phyloP scores from a whole-genome alignment of 2,888 invertebrate species.

The Epinotia bilunana region DNA sequence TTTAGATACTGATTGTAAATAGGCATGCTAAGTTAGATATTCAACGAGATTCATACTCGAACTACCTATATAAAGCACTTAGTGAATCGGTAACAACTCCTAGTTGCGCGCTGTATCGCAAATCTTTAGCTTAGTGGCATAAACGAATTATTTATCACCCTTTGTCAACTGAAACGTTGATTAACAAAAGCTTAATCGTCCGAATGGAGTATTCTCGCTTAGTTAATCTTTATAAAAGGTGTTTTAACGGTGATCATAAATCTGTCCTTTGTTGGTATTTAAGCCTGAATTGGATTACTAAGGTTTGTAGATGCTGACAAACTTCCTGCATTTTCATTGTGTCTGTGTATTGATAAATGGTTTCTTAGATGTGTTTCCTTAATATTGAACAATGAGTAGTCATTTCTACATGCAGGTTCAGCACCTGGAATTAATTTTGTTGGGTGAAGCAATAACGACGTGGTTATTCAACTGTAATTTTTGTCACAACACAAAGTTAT shows the following conservation, averaged over 20 bases:
- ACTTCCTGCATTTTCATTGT: neutral
- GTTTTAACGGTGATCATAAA: slow-evolving; percentile 67
- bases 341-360: neutral
- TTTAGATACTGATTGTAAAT: neutral
- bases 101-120: slow-evolving; percentile 31
- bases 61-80: slow-evolving; percentile 3
- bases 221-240: slow-evolving; percentile 72
- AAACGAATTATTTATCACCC: slow-evolving; percentile 78
- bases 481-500: neutral
- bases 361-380: neutral
- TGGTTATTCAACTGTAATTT: neutral
- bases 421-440: neutral
- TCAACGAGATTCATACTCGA: neutral
- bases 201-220: slow-evolving; percentile 69
- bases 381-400: neutral
- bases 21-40: neutral
- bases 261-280: slow-evolving; percentile 63
- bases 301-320: slow-evolving; percentile 27
- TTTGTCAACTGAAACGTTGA: slow-evolving; percentile 72
- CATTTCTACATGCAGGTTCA: neutral
- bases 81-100: slow-evolving; percentile 13
- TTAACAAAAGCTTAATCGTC: slow-evolving; percentile 78
- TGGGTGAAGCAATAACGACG: neutral
- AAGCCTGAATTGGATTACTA: slow-evolving; percentile 44
- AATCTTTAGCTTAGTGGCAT: slow-evolving; percentile 49